Evolutionary conservation across 2,113 vertebrate genomes (phyloP).

Genomic region (Oryzias woworae): DNA sequence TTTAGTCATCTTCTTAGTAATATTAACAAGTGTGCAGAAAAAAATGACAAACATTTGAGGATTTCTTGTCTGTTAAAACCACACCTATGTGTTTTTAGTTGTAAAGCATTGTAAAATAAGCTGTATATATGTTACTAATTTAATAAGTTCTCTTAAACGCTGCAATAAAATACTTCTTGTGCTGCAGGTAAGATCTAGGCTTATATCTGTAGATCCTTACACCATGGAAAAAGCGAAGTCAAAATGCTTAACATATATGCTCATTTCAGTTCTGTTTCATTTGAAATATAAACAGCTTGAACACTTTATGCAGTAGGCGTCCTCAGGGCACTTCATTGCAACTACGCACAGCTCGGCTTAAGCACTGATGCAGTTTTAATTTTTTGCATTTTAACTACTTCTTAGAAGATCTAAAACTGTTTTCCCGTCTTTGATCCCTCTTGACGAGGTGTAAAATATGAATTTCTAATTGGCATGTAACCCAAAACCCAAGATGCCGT

Average conservation of each 20-base stretch:
- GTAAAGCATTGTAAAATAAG: conserved; percentile 21
- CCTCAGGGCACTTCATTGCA: background rate
- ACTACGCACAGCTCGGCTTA: background rate
- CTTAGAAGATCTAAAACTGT: no score
- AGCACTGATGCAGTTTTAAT: background rate
- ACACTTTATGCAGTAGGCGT: background rate
- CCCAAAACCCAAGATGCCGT: no score
- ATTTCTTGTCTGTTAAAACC: background rate
- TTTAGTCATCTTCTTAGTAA: no score
- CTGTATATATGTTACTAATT: conserved; percentile 52
- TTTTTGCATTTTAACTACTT: background rate
- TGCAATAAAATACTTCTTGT: conserved; percentile 49
- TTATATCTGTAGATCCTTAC: conserved; percentile 38
- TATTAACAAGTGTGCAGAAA: no score
- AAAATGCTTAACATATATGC: conserved; percentile 10
- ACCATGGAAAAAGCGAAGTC: conserved; percentile 38
- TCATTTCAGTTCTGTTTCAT: background rate
- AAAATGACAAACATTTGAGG: no score
- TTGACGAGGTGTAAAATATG: no score
- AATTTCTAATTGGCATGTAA: no score
- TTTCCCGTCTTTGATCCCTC: no score
- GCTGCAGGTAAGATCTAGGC: conserved; percentile 38
- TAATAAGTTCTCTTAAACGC: conserved; percentile 53
- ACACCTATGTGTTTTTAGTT: background rate
- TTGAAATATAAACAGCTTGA: no score